phyloP scores from a whole-genome alignment of 2,797 vertebrate genomes.

The Gymnothorax javanicus region DNA sequence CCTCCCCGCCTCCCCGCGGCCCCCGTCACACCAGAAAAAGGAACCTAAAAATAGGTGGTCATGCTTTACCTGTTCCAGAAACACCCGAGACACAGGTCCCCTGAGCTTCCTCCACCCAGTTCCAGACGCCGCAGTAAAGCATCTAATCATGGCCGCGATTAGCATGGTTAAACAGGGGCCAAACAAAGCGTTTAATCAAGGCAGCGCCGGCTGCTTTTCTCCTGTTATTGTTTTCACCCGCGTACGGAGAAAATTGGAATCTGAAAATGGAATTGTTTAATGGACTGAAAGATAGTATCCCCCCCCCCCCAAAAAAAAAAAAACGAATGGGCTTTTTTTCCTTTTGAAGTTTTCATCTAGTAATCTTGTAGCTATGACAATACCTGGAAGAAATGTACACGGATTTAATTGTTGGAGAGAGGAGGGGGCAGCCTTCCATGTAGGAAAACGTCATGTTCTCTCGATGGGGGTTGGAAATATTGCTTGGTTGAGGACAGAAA shows the following conservation, averaged over 20 bases:
- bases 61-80: slow-evolving; percentile 28
- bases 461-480: not conserved
- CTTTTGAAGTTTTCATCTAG: not conserved
- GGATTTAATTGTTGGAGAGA: slow-evolving; percentile 32
- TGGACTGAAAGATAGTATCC: not conserved
- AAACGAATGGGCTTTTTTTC: not conserved
- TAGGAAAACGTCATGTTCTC: not conserved
- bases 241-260: not conserved
- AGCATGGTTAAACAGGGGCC: slow-evolving; percentile 3
- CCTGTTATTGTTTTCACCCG: not conserved
- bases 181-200: not conserved
- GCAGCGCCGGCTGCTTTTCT: not conserved
- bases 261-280: slow-evolving; percentile 1
- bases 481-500: not conserved
- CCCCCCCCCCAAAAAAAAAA: not conserved
- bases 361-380: slow-evolving; percentile 33
- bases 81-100: not conserved
- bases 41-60: slow-evolving; percentile 28
- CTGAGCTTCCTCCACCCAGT: not conserved
- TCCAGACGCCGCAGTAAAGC: not conserved
- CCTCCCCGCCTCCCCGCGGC: slow-evolving; percentile 11
- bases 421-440: not conserved
- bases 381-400: slow-evolving; percentile 52
- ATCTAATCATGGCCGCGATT: not conserved
- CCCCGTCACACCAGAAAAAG: slow-evolving; percentile 1